Conservation (phyloP, 2,888 invertebrate genomes). For the Polyommatus icarus region DNA sequence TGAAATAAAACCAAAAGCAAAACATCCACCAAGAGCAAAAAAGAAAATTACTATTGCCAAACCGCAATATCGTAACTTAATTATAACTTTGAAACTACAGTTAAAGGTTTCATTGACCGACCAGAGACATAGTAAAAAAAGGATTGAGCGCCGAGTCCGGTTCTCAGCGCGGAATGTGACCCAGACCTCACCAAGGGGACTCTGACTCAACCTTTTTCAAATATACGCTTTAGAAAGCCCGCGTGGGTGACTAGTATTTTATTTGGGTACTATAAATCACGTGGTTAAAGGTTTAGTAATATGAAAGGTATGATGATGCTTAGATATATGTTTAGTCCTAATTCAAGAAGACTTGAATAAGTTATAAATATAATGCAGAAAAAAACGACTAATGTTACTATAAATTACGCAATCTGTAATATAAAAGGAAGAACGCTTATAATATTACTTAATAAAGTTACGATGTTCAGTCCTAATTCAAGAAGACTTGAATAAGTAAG, state of each 20-base stretch:
- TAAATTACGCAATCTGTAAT: too few relatives aligned
- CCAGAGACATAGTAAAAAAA: conserved; percentile 40
- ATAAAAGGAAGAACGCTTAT: too few relatives aligned
- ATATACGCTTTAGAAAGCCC: conserved; percentile 63
- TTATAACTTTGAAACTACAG: conserved; percentile 2
- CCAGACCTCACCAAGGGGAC: conserved; percentile 67
- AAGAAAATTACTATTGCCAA: background rate
- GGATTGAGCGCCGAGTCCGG: conserved; percentile 48
- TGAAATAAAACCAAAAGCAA: background rate
- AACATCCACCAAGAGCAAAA: background rate
- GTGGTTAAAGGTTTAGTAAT: background rate
- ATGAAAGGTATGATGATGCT: too few relatives aligned
- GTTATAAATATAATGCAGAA: too few relatives aligned
- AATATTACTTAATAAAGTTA: too few relatives aligned
- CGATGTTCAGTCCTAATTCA: too few relatives aligned
- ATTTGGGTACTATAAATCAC: background rate
- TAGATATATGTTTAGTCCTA: too few relatives aligned
- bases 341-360: too few relatives aligned
- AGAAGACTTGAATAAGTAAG: too few relatives aligned
- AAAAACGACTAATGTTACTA: too few relatives aligned
- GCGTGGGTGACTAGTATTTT: conserved; percentile 54
- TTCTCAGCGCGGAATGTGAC: conserved; percentile 71
- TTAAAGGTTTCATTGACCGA: conserved; percentile 31
- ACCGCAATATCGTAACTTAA: background rate
- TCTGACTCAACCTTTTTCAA: conserved; percentile 60